phyloP scores from a whole-genome alignment of 2,797 vertebrate genomes.

The Scyliorhinus canicula region DNA sequence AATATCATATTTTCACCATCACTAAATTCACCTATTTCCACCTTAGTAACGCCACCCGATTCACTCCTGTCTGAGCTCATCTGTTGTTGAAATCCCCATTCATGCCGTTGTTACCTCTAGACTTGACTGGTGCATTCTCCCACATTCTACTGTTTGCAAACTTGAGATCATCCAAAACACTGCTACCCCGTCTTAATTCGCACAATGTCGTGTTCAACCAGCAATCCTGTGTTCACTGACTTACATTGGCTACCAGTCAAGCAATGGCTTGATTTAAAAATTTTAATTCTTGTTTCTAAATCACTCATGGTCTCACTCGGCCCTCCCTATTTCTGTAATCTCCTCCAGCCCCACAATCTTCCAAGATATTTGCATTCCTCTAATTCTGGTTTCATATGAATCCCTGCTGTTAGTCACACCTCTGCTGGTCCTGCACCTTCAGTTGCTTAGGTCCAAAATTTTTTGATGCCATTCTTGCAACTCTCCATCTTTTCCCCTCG shows the following conservation, averaged over 20 bases:
- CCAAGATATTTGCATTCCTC: too few species aligned
- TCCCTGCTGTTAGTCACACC: too few species aligned
- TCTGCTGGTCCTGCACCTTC: too few species aligned
- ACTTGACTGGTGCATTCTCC: background rate
- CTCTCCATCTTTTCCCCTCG: too few species aligned
- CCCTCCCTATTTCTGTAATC: background rate
- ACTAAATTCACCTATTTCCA: background rate
- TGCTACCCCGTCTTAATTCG: background rate
- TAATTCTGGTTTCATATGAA: too few species aligned
- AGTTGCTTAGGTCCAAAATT: too few species aligned
- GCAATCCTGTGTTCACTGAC: background rate
- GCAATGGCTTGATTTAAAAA: background rate
- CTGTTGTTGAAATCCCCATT: background rate
- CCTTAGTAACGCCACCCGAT: background rate
- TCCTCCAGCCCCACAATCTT: background rate
- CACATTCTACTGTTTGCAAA: background rate
- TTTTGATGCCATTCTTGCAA: too few species aligned
- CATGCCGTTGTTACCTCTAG: background rate
- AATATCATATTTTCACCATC: background rate
- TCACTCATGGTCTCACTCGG: background rate
- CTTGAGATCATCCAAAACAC: background rate
- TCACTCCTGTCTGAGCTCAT: background rate
- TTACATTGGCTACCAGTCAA: background rate
- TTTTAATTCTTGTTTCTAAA: background rate
- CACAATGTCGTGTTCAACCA: background rate